Evolutionary conservation across 2,113 vertebrate genomes (phyloP).

Genomic region (Tupaia chinensis): DNA sequence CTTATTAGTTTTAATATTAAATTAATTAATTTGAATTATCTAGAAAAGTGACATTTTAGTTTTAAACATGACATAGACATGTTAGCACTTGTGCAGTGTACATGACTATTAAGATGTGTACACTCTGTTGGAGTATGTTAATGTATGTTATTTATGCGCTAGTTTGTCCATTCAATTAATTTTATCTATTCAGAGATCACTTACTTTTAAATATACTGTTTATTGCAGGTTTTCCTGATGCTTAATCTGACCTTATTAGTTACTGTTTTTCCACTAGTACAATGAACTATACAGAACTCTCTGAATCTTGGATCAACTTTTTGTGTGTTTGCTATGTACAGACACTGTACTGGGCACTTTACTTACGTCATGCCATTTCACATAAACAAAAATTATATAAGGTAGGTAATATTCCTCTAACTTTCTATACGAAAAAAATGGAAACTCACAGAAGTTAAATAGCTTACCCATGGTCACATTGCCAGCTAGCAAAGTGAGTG

Average conservation of each 20-base stretch:
- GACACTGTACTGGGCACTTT: background rate
- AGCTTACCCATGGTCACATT: background rate
- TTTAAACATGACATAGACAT: background rate
- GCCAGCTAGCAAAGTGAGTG: background rate
- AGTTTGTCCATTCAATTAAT: background rate
- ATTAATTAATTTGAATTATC: background rate
- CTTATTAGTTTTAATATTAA: slow-evolving; percentile 49
- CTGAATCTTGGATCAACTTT: background rate
- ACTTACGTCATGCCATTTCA: background rate
- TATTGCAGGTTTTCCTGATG: background rate
- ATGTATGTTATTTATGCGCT: background rate
- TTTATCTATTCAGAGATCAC: background rate
- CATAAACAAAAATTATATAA: background rate
- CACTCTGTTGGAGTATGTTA: background rate
- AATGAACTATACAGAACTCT: background rate
- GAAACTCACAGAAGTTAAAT: background rate
- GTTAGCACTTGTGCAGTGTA: background rate
- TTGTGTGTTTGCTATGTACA: background rate
- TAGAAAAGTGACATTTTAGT: background rate
- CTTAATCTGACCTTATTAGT: background rate
- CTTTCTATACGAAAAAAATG: background rate
- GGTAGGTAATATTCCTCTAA: background rate
- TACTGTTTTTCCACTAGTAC: background rate
- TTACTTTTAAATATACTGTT: background rate
- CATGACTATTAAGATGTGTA: background rate